phyloP scores from a whole-genome alignment of 2,797 vertebrate genomes.

The Lacerta viridis region DNA sequence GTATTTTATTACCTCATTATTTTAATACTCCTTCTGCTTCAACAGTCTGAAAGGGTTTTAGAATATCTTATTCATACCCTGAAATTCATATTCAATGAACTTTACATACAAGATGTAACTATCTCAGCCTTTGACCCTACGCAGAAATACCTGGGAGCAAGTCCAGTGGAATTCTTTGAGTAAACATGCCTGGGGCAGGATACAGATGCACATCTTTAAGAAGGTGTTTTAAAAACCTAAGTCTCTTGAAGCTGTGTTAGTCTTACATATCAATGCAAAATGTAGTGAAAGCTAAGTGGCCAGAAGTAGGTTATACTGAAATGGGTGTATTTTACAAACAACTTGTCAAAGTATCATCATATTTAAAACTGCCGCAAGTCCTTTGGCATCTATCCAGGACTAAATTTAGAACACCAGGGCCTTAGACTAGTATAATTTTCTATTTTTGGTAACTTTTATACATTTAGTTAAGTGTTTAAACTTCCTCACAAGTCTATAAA shows the following conservation, averaged over 20 bases:
- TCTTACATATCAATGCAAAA: neutral
- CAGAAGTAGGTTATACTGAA: neutral
- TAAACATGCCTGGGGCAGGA: neutral
- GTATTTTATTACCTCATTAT: neutral
- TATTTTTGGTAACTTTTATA: conserved; percentile 18
- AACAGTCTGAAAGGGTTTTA: neutral
- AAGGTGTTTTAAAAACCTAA: neutral
- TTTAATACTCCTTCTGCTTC: neutral
- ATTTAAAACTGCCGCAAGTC: neutral
- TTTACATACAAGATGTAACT: neutral
- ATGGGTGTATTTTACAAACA: neutral
- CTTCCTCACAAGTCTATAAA: neutral
- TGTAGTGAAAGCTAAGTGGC: neutral
- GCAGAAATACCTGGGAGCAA: neutral
- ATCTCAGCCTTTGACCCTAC: neutral
- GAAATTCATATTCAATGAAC: neutral
- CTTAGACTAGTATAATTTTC: neutral
- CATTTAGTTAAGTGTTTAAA: conserved; percentile 33
- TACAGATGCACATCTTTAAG: neutral
- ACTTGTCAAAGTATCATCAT: conserved; percentile 19
- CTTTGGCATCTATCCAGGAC: neutral
- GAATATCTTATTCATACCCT: neutral
- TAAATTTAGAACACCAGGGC: neutral
- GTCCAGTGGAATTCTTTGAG: neutral
- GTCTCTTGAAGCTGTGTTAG: neutral